Evolutionary conservation across 2,797 vertebrate genomes (phyloP).

Genomic region (Remorina albescens): DNA sequence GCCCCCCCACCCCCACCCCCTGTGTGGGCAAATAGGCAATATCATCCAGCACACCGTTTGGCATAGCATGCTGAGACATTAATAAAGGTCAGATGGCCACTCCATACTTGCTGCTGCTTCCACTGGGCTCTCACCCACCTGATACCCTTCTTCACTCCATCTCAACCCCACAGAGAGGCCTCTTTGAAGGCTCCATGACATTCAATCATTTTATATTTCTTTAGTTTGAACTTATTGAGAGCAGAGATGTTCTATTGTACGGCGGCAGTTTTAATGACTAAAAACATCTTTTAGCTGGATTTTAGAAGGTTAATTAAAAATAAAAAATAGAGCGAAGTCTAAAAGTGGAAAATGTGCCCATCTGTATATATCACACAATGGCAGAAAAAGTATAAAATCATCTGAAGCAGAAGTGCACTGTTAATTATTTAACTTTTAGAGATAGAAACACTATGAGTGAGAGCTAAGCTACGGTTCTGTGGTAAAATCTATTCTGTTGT

Average conservation of each 20-base stretch:
- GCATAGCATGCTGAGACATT: slow-evolving; percentile 56
- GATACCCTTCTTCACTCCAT: slow-evolving; percentile 49
- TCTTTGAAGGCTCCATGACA: slow-evolving; percentile 32
- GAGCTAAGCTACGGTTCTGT: too few relatives aligned
- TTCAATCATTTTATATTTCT: slow-evolving; percentile 45
- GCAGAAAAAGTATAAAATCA: not conserved
- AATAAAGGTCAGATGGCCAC: slow-evolving; percentile 79
- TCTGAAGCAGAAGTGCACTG: not conserved
- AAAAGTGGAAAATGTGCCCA: slow-evolving; percentile 4
- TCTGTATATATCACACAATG: slow-evolving; percentile 18
- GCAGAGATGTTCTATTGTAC: not conserved
- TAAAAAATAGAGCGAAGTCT: slow-evolving; percentile 22
- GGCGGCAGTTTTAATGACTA: slow-evolving; percentile 12
- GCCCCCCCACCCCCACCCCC: slow-evolving; percentile 1
- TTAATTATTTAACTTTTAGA: slow-evolving; percentile 20
- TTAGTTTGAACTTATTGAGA: not conserved
- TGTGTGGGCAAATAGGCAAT: slow-evolving; percentile 39
- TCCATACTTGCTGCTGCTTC: slow-evolving; percentile 42
- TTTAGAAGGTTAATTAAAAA: slow-evolving; percentile 36
- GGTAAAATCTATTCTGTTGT: too few relatives aligned
- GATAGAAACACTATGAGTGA: not conserved
- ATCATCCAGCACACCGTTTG: slow-evolving; percentile 48
- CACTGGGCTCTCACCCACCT: slow-evolving; percentile 48
- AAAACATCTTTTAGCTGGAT: slow-evolving; percentile 18
- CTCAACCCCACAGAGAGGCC: slow-evolving; percentile 32